A percentile compares a stretch with the other conserved stretches of the same genome.
These are phyloP conservation scores for Xiphorhynchus erythropygius DNA, from an alignment of 2,797 vertebrate species.

Conservation along the genomic window DNA sequence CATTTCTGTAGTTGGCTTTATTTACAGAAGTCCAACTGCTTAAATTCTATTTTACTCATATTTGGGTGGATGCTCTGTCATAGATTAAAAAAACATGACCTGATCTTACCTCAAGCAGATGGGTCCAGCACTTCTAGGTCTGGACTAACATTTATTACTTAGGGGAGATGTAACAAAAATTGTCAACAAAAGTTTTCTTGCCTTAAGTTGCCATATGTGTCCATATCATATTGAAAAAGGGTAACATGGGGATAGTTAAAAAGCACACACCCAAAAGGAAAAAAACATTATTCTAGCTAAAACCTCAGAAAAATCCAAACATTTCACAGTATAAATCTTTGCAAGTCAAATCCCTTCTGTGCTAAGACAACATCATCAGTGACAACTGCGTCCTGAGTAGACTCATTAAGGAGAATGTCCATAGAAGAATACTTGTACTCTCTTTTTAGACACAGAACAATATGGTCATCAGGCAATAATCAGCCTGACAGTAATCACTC, in stretches of 20 bases:
- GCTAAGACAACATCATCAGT: not conserved
- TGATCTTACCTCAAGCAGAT: not conserved
- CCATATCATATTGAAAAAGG: not conserved
- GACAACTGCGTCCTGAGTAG: not conserved
- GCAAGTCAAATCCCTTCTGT: not conserved
- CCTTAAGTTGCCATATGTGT: not conserved
- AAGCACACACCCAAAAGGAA: not conserved
- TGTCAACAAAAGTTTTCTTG: not conserved
- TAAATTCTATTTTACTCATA: not conserved
- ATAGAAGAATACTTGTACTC: not conserved
- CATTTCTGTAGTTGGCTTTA: not conserved
- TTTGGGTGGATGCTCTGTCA: not conserved
- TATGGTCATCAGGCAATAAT: slow-evolving; percentile 40
- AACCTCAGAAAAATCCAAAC: not conserved
- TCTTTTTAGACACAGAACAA: not conserved
- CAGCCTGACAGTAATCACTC: slow-evolving; percentile 20
- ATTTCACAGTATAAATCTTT: not conserved
- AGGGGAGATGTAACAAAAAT: not conserved
- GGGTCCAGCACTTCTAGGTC: not conserved
- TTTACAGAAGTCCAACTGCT: not conserved
- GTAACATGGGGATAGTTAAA: not conserved
- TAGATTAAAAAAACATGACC: not conserved
- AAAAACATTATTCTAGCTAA: not conserved
- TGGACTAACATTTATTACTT: not conserved
- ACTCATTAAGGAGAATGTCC: not conserved